These are phyloP conservation scores for Pheucticus melanocephalus DNA, from an alignment of 2,113 vertebrate species.

Conservation along the genomic window DNA sequence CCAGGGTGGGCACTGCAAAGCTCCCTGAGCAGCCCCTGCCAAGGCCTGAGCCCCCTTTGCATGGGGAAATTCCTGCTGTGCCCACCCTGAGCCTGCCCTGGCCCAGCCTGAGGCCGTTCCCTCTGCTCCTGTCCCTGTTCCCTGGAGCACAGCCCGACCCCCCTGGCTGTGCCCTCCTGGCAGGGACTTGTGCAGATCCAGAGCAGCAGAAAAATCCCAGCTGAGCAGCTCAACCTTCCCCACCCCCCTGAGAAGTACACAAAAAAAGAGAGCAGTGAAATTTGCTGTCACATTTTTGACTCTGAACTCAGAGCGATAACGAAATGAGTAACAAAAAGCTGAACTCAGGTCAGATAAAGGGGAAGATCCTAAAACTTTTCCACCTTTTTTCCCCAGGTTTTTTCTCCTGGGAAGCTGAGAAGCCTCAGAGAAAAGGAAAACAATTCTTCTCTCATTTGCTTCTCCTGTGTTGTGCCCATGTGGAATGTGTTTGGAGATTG, in stretches of 20 bases:
- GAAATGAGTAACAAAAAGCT: accelerated
- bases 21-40: background rate
- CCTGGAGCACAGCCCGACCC: too few species aligned
- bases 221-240: background rate
- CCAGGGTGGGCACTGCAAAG: background rate
- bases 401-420: too few species aligned
- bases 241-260: background rate
- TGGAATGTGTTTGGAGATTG: too few species aligned
- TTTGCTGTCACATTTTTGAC: accelerated
- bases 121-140: background rate
- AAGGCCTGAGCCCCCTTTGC: background rate
- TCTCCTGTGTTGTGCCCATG: too few species aligned
- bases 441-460: too few species aligned
- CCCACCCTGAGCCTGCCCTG: background rate
- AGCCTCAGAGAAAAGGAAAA: too few species aligned
- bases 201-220: background rate
- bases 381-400: too few species aligned
- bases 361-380: background rate
- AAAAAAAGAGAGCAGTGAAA: background rate
- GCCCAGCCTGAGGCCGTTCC: background rate
- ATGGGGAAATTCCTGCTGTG: background rate
- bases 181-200: too few species aligned
- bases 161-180: too few species aligned
- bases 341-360: background rate
- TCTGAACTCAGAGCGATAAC: accelerated